Evolutionary conservation across 1,140 invertebrate genomes (phyloP).

Genomic region (Panagrolaimus sp.): DNA sequence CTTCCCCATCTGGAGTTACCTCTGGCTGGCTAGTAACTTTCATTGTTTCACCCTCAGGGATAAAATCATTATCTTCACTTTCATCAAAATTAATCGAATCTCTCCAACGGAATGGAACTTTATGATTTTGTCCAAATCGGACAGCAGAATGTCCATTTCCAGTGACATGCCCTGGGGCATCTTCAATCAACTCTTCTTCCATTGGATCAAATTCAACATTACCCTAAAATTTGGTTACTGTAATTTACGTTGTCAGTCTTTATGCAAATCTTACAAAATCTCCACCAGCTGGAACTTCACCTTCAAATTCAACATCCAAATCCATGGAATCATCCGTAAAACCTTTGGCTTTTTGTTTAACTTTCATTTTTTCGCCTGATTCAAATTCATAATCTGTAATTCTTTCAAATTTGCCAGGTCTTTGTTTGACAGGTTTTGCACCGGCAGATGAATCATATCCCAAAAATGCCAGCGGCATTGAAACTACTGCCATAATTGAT

Average conservation of each 20-base stretch:
- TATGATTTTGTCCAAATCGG: conserved; percentile 27
- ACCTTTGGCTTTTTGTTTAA: conserved; percentile 35
- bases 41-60: background rate
- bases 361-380: conserved; percentile 38
- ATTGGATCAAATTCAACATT: conserved; percentile 27
- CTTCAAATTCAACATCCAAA: conserved; percentile 44
- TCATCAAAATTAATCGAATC: conserved; percentile 29
- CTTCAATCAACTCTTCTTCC: conserved; percentile 32
- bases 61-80: conserved; percentile 9
- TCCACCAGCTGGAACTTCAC: conserved; percentile 29
- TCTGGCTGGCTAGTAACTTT: background rate
- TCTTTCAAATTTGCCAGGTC: conserved; percentile 24
- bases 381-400: conserved; percentile 32
- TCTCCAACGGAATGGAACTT: conserved; percentile 29
- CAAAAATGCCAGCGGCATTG: conserved; percentile 25
- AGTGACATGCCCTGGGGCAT: conserved; percentile 27
- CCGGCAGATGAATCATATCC: conserved; percentile 25
- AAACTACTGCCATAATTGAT: conserved; percentile 29
- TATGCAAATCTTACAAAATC: conserved; percentile 8
- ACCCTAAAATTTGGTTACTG: conserved; percentile 20
- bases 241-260: background rate
- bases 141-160: conserved; percentile 41
- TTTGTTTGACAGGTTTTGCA: background rate
- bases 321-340: conserved; percentile 8
- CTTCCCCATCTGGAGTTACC: conserved; percentile 5